Conservation (phyloP, 2,888 invertebrate genomes). For the Nyleta sp. region DNA sequence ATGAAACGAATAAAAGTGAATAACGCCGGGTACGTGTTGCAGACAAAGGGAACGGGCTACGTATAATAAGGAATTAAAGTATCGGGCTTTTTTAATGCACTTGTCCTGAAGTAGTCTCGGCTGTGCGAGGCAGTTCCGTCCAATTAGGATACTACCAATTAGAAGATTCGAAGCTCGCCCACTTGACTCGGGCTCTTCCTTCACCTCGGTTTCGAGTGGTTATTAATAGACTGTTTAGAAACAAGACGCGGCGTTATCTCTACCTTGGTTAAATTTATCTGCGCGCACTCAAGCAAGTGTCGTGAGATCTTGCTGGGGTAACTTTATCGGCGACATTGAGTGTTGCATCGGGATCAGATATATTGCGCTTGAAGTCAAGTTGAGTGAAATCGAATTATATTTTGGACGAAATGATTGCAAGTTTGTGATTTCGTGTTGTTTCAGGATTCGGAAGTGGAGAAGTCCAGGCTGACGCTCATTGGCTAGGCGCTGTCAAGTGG, state of each 20-base stretch:
- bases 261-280: slow-evolving; percentile 19
- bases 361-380: too few species aligned
- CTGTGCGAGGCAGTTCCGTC: slow-evolving; percentile 64
- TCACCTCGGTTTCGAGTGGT: slow-evolving; percentile 26
- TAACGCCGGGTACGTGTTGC: background rate
- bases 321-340: too few species aligned
- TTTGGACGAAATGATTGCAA: too few species aligned
- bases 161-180: slow-evolving; percentile 64
- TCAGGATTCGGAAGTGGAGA: slow-evolving; percentile 79
- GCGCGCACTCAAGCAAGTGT: background rate
- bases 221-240: slow-evolving; percentile 50
- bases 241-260: slow-evolving; percentile 23
- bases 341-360: too few species aligned
- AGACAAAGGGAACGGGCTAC: slow-evolving; percentile 32
- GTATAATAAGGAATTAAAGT: slow-evolving; percentile 27
- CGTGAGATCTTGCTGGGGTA: background rate
- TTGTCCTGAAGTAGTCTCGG: slow-evolving; percentile 44
- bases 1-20: slow-evolving; percentile 20
- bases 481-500: slow-evolving; percentile 71
- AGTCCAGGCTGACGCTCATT: slow-evolving; percentile 77
- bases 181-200: slow-evolving; percentile 55
- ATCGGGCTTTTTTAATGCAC: slow-evolving; percentile 35
- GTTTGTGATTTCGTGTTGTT: slow-evolving; percentile 67
- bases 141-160: slow-evolving; percentile 75
- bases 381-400: too few species aligned